Conservation (phyloP, 1,140 invertebrate genomes). For the Dryas iulia region DNA sequence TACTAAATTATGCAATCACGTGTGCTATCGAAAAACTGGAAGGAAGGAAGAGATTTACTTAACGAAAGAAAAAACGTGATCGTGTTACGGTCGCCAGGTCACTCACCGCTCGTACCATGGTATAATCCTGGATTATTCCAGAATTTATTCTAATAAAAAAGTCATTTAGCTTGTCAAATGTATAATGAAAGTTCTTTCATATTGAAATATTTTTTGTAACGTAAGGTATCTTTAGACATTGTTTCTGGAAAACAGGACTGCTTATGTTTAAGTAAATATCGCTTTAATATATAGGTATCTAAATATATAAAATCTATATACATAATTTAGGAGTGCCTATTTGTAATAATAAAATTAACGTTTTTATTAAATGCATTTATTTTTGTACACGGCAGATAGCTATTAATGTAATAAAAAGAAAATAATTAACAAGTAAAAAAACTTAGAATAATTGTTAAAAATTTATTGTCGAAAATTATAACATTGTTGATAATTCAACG, state of each 20-base stretch:
- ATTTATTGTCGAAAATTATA: too few relatives aligned
- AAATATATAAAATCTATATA: too few relatives aligned
- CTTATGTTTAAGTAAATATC: too few relatives aligned
- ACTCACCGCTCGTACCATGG: conserved; percentile 43
- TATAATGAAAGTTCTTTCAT: conserved; percentile 26
- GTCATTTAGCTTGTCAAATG: conserved; percentile 31
- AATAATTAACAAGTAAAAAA: too few relatives aligned
- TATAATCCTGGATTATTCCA: conserved; percentile 37
- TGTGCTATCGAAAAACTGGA: conserved; percentile 37
- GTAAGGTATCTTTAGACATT: background rate
- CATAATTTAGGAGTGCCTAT: too few relatives aligned
- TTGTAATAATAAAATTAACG: too few relatives aligned
- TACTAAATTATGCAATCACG: conserved; percentile 49
- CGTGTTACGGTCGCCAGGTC: conserved; percentile 45
- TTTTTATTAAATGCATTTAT: too few relatives aligned
- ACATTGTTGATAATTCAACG: too few relatives aligned
- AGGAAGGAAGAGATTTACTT: conserved; percentile 42
- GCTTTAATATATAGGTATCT: too few relatives aligned
- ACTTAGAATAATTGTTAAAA: too few relatives aligned
- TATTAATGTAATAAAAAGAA: too few relatives aligned
- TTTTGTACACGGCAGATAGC: too few relatives aligned
- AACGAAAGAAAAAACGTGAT: conserved; percentile 48
- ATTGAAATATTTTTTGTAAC: conserved; percentile 23
- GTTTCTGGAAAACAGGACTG: background rate
- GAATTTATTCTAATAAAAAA: conserved; percentile 35